Percentiles rank a stretch among this genome's conserved stretches.
Evolutionary conservation across 1,140 invertebrate genomes (phyloP).

Genomic region (Brachionus sp.): DNA sequence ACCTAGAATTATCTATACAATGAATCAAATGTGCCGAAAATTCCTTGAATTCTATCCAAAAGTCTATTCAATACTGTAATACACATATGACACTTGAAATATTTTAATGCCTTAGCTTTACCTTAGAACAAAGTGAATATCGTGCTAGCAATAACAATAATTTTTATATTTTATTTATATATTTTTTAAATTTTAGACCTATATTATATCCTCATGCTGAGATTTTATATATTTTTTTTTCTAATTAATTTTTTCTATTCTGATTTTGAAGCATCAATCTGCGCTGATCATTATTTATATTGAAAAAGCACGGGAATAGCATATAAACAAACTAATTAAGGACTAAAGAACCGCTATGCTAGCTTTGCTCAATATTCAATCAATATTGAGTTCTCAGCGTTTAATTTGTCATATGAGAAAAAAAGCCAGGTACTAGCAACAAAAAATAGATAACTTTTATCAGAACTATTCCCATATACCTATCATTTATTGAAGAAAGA

Average conservation of each 20-base stretch:
- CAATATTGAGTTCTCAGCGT: constrained; percentile 34
- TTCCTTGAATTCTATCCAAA: constrained; percentile 8
- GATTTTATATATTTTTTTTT: not conserved
- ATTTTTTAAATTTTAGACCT: not conserved
- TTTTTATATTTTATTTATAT: not conserved
- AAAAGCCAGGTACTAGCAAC: not conserved
- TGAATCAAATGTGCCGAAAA: not conserved
- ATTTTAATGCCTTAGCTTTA: not conserved
- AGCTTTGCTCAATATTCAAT: constrained; percentile 24
- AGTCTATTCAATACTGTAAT: constrained; percentile 5
- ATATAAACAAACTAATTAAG: constrained; percentile 38
- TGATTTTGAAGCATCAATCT: constrained; percentile 8
- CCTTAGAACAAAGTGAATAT: not conserved
- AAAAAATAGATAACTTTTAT: not conserved
- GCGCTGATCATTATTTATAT: not conserved
- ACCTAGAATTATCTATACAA: constrained; percentile 12
- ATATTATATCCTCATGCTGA: constrained; percentile 23
- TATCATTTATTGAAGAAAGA: not conserved
- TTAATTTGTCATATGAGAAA: constrained; percentile 1
- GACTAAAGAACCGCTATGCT: not conserved
- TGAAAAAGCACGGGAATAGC: not conserved
- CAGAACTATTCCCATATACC: not conserved
- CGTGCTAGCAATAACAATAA: constrained; percentile 7
- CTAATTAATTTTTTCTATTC: not conserved
- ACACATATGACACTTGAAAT: constrained; percentile 53